Evolutionary conservation across 2,888 invertebrate species (phyloP).

Genomic region (Ashinkailepas kermadecensis): DNA sequence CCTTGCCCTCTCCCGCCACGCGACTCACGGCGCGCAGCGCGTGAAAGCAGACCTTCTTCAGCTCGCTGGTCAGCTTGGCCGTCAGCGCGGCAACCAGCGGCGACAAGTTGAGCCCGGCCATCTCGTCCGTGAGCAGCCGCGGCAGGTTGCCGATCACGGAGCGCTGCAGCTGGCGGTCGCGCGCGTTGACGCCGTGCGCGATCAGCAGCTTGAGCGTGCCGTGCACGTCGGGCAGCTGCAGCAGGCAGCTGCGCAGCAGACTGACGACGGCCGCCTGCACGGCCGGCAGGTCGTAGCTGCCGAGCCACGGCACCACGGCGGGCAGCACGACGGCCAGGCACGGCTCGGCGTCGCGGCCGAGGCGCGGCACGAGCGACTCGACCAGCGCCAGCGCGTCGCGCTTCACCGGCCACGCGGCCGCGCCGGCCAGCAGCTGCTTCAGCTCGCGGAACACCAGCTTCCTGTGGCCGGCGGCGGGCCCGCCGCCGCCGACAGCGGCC

Average conservation of each 20-base stretch:
- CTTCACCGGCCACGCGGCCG: slow-evolving; percentile 68
- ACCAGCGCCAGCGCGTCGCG: slow-evolving; percentile 72
- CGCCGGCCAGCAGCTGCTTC: not conserved
- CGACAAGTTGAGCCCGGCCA: slow-evolving; percentile 41
- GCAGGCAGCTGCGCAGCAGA: slow-evolving; percentile 45
- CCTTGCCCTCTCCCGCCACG: slow-evolving; percentile 42
- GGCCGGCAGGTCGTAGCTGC: slow-evolving; percentile 42
- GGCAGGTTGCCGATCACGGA: slow-evolving; percentile 43
- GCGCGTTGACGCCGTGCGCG: slow-evolving; percentile 42
- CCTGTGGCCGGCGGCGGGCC: not conserved
- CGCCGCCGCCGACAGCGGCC: not conserved
- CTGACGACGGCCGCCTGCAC: slow-evolving; percentile 41
- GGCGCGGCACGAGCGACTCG: slow-evolving; percentile 66
- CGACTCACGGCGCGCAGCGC: slow-evolving; percentile 42
- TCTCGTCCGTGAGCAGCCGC: slow-evolving; percentile 44
- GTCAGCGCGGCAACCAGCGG: slow-evolving; percentile 35
- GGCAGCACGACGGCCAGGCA: slow-evolving; percentile 56
- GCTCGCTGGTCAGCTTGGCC: slow-evolving; percentile 36
- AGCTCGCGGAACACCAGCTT: slow-evolving; percentile 23
- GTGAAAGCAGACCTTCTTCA: slow-evolving; percentile 38
- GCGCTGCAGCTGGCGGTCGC: slow-evolving; percentile 36
- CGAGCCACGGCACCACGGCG: slow-evolving; percentile 67
- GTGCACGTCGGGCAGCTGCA: slow-evolving; percentile 43
- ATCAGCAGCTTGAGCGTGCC: slow-evolving; percentile 42
- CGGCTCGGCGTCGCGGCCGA: slow-evolving; percentile 59